A percentile compares a stretch with the other conserved stretches of the same genome.
These are phyloP conservation scores for Dasypogon diadema DNA, from an alignment of 2,888 invertebrate species.

Conservation along the genomic window DNA sequence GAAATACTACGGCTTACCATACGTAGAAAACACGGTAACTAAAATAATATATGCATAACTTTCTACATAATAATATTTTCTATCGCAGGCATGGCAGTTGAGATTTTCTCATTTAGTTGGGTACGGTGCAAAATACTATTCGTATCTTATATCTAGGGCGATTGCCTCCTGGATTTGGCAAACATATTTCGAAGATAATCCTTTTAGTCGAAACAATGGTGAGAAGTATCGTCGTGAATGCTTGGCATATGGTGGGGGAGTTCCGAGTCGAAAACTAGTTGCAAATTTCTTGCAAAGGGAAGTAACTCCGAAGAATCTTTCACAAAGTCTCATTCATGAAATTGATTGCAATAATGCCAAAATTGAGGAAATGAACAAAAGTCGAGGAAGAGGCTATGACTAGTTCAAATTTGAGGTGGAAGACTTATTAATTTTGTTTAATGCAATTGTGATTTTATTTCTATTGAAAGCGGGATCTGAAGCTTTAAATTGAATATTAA, in stretches of 20 bases:
- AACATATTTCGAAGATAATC: conserved; percentile 82
- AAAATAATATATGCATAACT: no score
- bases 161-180: conserved; percentile 95
- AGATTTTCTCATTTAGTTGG: conserved; percentile 97
- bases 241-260: conserved; percentile 88
- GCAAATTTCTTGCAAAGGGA: conserved; percentile 82
- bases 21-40: conserved; percentile 85
- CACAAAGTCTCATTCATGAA: conserved; percentile 82
- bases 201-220: conserved; percentile 82
- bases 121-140: conserved; percentile 99
- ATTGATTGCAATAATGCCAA: conserved; percentile 75
- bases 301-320: conserved; percentile 81
- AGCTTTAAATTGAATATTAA: no score
- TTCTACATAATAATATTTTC: no score
- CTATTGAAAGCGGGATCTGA: not conserved
- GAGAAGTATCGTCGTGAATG: conserved; percentile 82
- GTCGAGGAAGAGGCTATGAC: not conserved
- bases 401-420: not conserved
- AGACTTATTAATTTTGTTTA: not conserved
- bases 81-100: conserved; percentile 95
- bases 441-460: not conserved
- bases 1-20: conserved; percentile 87
- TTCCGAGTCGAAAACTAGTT: conserved; percentile 82
- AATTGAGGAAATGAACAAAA: conserved; percentile 63
- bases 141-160: conserved; percentile 94